These are phyloP conservation scores for Acanthisitta chloris DNA, from an alignment of 2,113 vertebrate genomes.

Conservation along the genomic window DNA sequence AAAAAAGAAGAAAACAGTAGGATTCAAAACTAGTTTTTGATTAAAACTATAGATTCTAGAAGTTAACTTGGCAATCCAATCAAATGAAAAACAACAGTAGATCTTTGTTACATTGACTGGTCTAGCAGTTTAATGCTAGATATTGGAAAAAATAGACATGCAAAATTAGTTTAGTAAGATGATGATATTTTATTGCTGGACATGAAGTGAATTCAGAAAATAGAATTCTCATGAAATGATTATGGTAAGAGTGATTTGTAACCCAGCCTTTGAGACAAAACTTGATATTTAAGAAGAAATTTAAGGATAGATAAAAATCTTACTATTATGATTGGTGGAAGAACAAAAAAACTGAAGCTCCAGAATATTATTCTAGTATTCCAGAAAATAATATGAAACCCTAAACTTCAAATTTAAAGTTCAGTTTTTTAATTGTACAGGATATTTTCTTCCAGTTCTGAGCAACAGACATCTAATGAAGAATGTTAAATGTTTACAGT, in stretches of 20 bases:
- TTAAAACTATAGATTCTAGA: not conserved
- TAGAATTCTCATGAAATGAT: not conserved
- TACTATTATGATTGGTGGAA: not conserved
- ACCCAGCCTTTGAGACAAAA: not conserved
- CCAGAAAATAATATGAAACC: not conserved
- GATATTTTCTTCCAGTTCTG: not conserved
- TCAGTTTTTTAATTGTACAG: not conserved
- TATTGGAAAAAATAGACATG: not conserved
- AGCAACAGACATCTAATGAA: not conserved
- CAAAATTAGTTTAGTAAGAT: not conserved
- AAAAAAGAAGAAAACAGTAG: not conserved
- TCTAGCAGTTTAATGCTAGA: not conserved
- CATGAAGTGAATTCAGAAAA: not conserved
- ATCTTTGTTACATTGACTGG: not conserved
- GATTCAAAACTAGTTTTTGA: not conserved
- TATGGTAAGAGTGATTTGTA: not conserved
- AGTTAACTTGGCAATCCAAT: not conserved
- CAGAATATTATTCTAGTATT: not conserved
- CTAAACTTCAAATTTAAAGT: not conserved
- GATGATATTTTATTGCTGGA: not conserved
- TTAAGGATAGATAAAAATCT: not conserved
- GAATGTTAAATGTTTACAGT: not conserved
- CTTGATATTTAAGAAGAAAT: not conserved
- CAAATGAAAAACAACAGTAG: not conserved
- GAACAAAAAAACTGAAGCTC: not conserved